phyloP scores from a whole-genome alignment of 2,113 vertebrate genomes.

The Tympanuchus pallidicinctus region DNA sequence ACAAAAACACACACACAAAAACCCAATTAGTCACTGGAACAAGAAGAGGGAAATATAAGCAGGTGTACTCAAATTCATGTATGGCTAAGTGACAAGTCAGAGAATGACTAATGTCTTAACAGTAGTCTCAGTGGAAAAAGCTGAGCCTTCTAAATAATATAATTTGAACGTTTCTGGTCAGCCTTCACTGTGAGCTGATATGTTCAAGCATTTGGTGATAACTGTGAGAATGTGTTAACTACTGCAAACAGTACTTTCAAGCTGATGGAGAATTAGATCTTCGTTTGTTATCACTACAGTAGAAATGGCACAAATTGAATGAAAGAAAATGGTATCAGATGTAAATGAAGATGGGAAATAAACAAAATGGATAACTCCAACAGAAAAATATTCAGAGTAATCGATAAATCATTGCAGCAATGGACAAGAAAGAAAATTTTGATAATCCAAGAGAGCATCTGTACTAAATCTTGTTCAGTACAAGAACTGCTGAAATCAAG shows the following conservation, averaged over 20 bases:
- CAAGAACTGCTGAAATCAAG: background rate
- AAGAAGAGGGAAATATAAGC: slow-evolving; percentile 1
- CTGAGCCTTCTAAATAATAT: background rate
- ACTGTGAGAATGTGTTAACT: background rate
- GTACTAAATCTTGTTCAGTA: background rate
- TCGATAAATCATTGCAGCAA: background rate
- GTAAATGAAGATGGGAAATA: background rate
- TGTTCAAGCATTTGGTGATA: background rate
- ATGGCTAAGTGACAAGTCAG: background rate
- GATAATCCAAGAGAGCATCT: background rate
- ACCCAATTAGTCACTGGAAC: slow-evolving; percentile 27
- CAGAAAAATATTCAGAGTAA: background rate
- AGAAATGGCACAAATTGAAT: background rate
- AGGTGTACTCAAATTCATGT: background rate
- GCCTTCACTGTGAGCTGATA: background rate
- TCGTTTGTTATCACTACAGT: background rate
- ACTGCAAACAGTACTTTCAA: background rate
- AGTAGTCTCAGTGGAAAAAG: background rate
- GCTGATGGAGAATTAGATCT: background rate
- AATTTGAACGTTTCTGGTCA: background rate
- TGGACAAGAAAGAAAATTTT: background rate
- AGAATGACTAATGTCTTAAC: background rate
- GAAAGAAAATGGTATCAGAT: background rate
- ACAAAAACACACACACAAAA: background rate
- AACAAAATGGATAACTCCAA: background rate